Evolutionary conservation across 2,888 invertebrate species (phyloP).

Genomic region (Eristalinus sepulchralis): DNA sequence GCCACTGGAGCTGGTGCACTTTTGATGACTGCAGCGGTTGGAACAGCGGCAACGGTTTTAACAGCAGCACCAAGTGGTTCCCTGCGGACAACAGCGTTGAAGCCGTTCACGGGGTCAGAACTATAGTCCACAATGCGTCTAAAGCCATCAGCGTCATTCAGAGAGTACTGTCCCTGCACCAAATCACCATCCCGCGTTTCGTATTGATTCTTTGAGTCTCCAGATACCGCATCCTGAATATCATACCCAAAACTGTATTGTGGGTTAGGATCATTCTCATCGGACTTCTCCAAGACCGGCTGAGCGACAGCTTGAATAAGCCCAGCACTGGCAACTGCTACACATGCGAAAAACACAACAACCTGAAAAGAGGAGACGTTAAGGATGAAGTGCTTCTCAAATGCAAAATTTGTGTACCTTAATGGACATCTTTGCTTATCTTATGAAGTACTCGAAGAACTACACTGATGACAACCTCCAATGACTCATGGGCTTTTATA

Average conservation of each 20-base stretch:
- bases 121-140: slow-evolving; percentile 80
- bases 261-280: slow-evolving; percentile 80
- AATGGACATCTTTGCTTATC: slow-evolving; percentile 26
- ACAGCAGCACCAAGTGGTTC: slow-evolving; percentile 78
- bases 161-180: slow-evolving; percentile 81
- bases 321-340: slow-evolving; percentile 77
- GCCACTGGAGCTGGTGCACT: slow-evolving; percentile 73
- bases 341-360: slow-evolving; percentile 72
- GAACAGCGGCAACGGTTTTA: slow-evolving; percentile 73
- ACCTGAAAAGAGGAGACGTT: slow-evolving; percentile 4
- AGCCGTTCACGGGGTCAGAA: slow-evolving; percentile 80
- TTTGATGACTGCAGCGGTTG: slow-evolving; percentile 73
- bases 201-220: slow-evolving; percentile 80
- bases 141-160: slow-evolving; percentile 80
- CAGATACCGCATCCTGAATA: slow-evolving; percentile 80
- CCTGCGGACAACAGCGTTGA: slow-evolving; percentile 80
- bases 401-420: slow-evolving; percentile 3
- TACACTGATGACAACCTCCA: slow-evolving; percentile 21
- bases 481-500: slow-evolving; percentile 55
- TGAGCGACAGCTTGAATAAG: slow-evolving; percentile 75
- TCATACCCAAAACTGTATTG: slow-evolving; percentile 81
- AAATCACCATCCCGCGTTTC: slow-evolving; percentile 80
- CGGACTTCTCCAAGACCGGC: slow-evolving; percentile 72
- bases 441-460: neutral
- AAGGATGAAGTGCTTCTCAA: neutral